Conservation (phyloP, 2,797 vertebrate genomes). For the Glyptemys insculpta region DNA sequence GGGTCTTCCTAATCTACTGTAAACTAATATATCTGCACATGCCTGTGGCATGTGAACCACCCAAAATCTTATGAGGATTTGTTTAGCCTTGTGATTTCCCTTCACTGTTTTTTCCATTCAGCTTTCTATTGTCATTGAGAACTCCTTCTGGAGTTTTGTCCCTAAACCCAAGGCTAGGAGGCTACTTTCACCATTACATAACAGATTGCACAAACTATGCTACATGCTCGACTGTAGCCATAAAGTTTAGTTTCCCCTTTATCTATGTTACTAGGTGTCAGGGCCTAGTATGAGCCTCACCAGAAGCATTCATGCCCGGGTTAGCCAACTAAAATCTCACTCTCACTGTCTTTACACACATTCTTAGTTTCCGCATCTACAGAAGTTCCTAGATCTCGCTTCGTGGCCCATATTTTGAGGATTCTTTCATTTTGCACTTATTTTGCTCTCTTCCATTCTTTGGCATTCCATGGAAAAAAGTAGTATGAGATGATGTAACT, state of each 20-base stretch:
- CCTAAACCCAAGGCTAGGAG: not conserved
- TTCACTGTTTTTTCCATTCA: not conserved
- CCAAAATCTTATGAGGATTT: not conserved
- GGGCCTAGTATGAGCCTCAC: not conserved
- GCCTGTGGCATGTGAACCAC: not conserved
- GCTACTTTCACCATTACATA: not conserved
- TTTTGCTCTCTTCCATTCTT: too few species aligned
- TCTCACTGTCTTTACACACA: not conserved
- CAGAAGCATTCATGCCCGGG: not conserved
- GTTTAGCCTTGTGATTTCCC: not conserved
- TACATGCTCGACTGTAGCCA: not conserved
- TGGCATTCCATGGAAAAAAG: too few species aligned
- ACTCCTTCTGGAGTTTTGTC: not conserved
- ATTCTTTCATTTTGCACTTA: too few species aligned
- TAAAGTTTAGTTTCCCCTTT: not conserved
- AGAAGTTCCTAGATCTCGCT: not conserved
- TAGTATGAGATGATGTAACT: too few species aligned
- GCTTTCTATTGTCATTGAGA: not conserved
- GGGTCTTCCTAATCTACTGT: not conserved
- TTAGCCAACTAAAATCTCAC: not conserved
- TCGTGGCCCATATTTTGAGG: too few species aligned
- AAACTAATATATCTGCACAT: rapidly evolving
- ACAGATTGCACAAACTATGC: not conserved
- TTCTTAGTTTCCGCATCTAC: not conserved
- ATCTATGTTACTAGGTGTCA: not conserved